Evolutionary conservation across 2,797 vertebrate species (phyloP).

Genomic region (Oceanodroma leucorhoa): DNA sequence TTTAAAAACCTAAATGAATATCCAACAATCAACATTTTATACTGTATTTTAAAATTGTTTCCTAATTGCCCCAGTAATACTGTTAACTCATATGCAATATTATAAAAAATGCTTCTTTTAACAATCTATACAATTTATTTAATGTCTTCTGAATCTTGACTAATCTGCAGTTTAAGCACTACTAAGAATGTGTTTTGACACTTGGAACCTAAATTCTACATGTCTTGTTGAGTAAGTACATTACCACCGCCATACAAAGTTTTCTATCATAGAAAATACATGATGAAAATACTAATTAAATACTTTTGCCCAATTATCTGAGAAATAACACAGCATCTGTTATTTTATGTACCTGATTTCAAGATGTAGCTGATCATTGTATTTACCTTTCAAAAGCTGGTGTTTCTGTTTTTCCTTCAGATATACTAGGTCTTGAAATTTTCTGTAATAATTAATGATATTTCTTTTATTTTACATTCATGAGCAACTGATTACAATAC

Average conservation of each 20-base stretch:
- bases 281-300: background rate
- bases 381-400: slow-evolving; percentile 65
- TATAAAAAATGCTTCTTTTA: background rate
- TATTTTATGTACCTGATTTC: slow-evolving; percentile 17
- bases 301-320: background rate
- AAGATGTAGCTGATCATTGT: slow-evolving; percentile 27
- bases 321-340: slow-evolving; percentile 22
- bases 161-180: background rate
- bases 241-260: background rate
- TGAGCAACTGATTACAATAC: background rate
- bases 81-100: background rate
- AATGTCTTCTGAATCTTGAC: background rate
- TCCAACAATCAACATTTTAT: background rate
- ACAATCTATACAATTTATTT: background rate
- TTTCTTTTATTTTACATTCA: slow-evolving; percentile 29
- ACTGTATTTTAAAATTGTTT: background rate
- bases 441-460: slow-evolving; percentile 67
- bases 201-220: background rate
- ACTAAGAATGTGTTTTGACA: background rate
- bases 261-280: background rate
- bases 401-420: slow-evolving; percentile 58
- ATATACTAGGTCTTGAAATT: slow-evolving; percentile 35
- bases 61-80: too few relatives aligned
- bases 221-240: background rate
- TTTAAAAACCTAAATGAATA: background rate